Conservation (phyloP, 2,888 invertebrate species). For the Malthinus seriepunctatus region DNA sequence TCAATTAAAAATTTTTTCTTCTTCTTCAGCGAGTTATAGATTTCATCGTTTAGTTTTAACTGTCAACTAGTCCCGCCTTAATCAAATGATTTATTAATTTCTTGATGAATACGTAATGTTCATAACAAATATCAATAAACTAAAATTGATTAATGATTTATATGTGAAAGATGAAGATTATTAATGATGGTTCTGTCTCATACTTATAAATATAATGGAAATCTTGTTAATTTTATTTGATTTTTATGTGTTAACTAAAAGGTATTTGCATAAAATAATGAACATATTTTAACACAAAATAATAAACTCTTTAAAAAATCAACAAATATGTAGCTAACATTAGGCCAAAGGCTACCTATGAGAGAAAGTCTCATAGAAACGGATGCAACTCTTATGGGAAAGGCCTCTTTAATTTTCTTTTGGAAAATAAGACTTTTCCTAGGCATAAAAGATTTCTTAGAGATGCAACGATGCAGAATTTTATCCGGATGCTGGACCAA, state of each 20-base stretch:
- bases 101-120: constrained; percentile 53
- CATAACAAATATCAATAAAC: constrained; percentile 53
- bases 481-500: too few species aligned
- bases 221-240: constrained; percentile 32
- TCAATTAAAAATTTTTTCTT: constrained; percentile 20
- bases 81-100: constrained; percentile 49
- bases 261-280: constrained; percentile 18
- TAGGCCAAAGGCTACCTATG: too few species aligned
- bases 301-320: too few species aligned
- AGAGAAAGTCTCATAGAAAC: too few species aligned
- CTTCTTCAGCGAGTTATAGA: constrained; percentile 18
- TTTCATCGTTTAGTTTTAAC: constrained; percentile 40
- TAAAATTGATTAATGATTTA: constrained; percentile 48
- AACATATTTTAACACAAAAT: constrained; percentile 9
- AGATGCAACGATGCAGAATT: too few species aligned
- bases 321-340: too few species aligned
- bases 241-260: constrained; percentile 28
- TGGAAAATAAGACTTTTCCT: too few species aligned
- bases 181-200: constrained; percentile 15
- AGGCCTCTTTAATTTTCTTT: too few species aligned
- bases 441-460: too few species aligned
- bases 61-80: constrained; percentile 42
- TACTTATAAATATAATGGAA: constrained; percentile 23
- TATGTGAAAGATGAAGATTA: constrained; percentile 20
- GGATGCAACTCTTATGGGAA: too few species aligned